These are phyloP conservation scores for Enteromius unitaeniatus DNA, from an alignment of 2,797 vertebrate species.

Conservation along the genomic window DNA sequence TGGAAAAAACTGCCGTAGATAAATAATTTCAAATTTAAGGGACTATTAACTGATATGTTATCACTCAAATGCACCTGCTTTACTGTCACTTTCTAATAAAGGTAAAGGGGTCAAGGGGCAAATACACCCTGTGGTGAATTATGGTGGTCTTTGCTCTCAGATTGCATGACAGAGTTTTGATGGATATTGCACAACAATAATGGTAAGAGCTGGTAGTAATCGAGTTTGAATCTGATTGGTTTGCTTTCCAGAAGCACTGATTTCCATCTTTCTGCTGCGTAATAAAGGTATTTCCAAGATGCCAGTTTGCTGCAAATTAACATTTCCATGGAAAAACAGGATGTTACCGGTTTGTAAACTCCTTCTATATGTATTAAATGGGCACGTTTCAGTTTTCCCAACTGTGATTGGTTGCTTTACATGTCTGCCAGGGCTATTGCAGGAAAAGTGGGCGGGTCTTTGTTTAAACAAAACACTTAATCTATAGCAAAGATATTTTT, in stretches of 20 bases:
- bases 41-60: constrained; percentile 17
- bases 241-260: neutral
- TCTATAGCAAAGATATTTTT: neutral
- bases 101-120: constrained; percentile 10
- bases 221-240: neutral
- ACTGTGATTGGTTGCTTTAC: neutral
- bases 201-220: neutral
- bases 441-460: neutral
- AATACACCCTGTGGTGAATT: constrained; percentile 2
- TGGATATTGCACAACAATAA: constrained; percentile 7
- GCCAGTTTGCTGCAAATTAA: neutral
- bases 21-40: neutral
- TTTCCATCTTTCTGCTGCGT: neutral
- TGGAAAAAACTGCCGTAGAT: neutral
- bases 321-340: neutral
- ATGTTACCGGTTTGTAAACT: neutral
- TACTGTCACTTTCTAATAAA: neutral
- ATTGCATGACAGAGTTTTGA: neutral
- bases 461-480: neutral
- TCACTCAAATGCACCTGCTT: constrained; percentile 33
- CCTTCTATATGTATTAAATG: neutral
- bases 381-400: neutral
- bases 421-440: neutral
- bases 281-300: neutral
- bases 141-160: constrained; percentile 9